Base-by-base conservation (phyloP, 1,140 invertebrate genomes). In the Brachionus calyciflorus region DNA sequence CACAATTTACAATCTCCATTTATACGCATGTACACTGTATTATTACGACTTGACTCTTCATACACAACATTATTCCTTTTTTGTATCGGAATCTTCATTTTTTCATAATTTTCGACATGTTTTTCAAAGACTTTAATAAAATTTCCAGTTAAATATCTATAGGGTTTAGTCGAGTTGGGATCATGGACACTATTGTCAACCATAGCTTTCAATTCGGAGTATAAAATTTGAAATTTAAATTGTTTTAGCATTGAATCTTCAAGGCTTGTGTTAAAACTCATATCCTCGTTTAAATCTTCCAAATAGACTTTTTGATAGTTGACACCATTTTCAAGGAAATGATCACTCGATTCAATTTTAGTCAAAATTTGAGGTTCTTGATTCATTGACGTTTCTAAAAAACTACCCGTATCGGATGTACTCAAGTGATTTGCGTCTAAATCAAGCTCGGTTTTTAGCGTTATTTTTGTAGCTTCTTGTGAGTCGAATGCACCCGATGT, bases 1-100 rank as follows among this genome's bases (percentile, higher is more conserved):
- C 60, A 65, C 17, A 65, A 40, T 24, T 65, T 65, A 41, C 60
- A 65, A 40, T 65, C 60, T 3, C 33, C 60, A 26, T 65, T 65
- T 41, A 65, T 65, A 5, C 60, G 26, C 17, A 65, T 1, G n/a
- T 65, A 65, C 19, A 65, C 60, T 3, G 60, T 65, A 37, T 65
- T 65, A 40, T 65, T 65, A 9, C 60, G 33, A 21, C 17, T 41
- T 2, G 60, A 65, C 10, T 65, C 60, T 41, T 65, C 60, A 40
- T 65, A 65, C 10, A 65, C 60, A 41, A 65, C 60, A 65, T 65
- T 65, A 14, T 65, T 65, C 44, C 60, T 41, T 44, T 65, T 65
- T 65, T 65, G 60, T 41, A 65, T 41, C 10, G 60, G 60, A 26
- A 65, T 65, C 44, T 65, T 65, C 33, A 44, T 65, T 44, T 65